A percentile compares a stretch with the other conserved stretches of the same genome.
These are phyloP conservation scores for Ascidia mentula DNA, from an alignment of 23 tunicate species.

Conservation along the genomic window DNA sequence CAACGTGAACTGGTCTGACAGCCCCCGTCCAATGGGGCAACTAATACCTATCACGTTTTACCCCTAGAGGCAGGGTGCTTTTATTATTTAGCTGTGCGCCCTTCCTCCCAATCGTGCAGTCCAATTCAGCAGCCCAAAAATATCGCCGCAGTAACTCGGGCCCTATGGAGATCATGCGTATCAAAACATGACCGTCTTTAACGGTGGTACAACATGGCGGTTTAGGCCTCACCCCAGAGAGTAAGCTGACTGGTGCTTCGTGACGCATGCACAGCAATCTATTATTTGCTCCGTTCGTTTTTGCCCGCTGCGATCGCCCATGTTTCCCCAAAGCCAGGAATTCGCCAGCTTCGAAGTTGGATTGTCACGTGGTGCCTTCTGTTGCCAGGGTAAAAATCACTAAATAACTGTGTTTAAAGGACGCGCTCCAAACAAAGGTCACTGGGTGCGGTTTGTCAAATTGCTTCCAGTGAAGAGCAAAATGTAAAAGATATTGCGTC, in stretches of 20 bases:
- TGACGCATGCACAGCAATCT: not conserved
- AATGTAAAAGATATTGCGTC: too few species aligned
- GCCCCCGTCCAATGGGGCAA: not conserved
- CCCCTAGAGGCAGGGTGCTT: too few species aligned
- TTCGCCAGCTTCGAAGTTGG: not conserved
- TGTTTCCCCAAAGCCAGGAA: not conserved
- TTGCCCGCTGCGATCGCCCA: not conserved
- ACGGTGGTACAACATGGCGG: slow-evolving; percentile 2
- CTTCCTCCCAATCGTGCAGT: too few species aligned
- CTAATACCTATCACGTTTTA: slow-evolving; percentile 5
- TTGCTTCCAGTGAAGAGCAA: too few species aligned
- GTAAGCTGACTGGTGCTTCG: too few species aligned
- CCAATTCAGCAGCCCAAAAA: too few species aligned
- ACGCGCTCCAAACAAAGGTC: too few species aligned
- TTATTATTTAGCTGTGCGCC: too few species aligned
- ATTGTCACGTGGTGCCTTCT: too few species aligned
- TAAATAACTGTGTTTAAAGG: too few species aligned
- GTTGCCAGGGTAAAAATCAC: too few species aligned
- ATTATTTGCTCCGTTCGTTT: slow-evolving; percentile 1
- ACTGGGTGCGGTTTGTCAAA: too few species aligned
- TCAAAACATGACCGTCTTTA: not conserved
- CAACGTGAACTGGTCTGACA: not conserved
- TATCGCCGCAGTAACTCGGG: not conserved
- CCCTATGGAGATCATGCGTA: not conserved
- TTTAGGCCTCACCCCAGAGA: not conserved